phyloP scores from a whole-genome alignment of 1,140 invertebrate species.

The Fopius arisanus region DNA sequence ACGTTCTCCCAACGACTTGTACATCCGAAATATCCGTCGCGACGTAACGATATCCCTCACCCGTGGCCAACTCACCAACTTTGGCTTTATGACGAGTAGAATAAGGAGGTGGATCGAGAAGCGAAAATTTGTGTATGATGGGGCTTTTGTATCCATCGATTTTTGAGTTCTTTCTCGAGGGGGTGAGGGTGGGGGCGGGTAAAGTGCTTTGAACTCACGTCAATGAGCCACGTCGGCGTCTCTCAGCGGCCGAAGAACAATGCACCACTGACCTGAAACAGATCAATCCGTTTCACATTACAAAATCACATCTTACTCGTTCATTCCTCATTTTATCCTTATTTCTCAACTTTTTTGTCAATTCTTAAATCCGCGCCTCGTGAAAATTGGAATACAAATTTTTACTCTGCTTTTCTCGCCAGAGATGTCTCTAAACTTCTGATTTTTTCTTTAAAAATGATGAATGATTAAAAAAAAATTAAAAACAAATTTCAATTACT shows the following conservation, averaged over 20 bases:
- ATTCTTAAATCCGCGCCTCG: too few relatives aligned
- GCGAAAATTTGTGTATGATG: conserved; percentile 17
- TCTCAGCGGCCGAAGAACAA: conserved; percentile 55
- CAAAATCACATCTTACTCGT: too few relatives aligned
- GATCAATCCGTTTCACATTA: conserved; percentile 6
- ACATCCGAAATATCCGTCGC: neutral
- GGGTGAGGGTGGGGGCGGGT: conserved; percentile 13
- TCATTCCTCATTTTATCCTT: too few relatives aligned
- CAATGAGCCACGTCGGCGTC: conserved; percentile 52
- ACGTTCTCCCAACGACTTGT: neutral
- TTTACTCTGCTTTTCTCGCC: too few relatives aligned
- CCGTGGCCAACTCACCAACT: neutral
- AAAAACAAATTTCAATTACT: too few relatives aligned
- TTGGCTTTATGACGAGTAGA: conserved; percentile 2
- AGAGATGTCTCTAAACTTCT: too few relatives aligned
- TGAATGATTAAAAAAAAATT: too few relatives aligned
- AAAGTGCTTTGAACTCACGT: conserved; percentile 54
- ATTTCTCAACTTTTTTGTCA: too few relatives aligned
- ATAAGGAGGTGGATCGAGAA: neutral
- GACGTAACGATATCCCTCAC: neutral
- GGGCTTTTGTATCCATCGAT: conserved; percentile 30
- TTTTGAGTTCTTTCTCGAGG: conserved; percentile 35
- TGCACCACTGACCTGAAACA: conserved; percentile 61
- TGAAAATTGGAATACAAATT: too few relatives aligned
- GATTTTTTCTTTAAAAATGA: too few relatives aligned